Base-by-base conservation (phyloP, 1,140 invertebrate species). In the Armadillidium nasatum region DNA sequence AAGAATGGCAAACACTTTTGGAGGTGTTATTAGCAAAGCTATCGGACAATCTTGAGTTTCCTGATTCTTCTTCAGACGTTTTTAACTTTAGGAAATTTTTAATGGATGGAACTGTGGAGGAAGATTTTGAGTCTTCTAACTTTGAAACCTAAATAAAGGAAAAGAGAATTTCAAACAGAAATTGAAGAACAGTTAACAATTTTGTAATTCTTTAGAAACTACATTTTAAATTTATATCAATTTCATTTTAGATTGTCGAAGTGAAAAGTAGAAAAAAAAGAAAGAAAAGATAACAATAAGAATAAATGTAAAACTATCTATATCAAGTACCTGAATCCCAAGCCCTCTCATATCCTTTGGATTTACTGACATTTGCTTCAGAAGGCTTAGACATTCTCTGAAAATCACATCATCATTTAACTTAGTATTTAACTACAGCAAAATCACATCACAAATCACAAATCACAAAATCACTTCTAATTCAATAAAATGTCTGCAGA, bases 341-440 rank as follows among this genome's bases (percentile, higher is more conserved):
- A 80, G 76, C n/a, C 79, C 79, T 70, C 79, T 72, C 66, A 78
- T 78, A 66, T 80, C 79, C 23, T 76, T 72, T 66, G 76, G 76
- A 43, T 50, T 60, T 10, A 22, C 76, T 33, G 75, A 77, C 7
- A 80, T 54, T 75, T 76, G 79, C 4, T 44, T 46, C 13, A 80
- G 74, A 19, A 80, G 60, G n/a, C 46, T 70, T 11, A 78, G 60
- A 6, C 71, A 33, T 69, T 80, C 79, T 46, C 74, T 77, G 66
- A 22, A 73, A 75, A 54, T 7, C 21, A 54, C 21, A 72, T 13
- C 21, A 72, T 13, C 33, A 33, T 33, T 33, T 33, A 3, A 33
- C 6, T 33, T 33, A 33, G 6, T 33, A 33, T 6, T 33, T 33
- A 33, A 33, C 33, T 3, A 3, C 6, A 33, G 33, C 33, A 6